phyloP scores from a whole-genome alignment of 2,888 invertebrate genomes.

The Bimastos eiseni region DNA sequence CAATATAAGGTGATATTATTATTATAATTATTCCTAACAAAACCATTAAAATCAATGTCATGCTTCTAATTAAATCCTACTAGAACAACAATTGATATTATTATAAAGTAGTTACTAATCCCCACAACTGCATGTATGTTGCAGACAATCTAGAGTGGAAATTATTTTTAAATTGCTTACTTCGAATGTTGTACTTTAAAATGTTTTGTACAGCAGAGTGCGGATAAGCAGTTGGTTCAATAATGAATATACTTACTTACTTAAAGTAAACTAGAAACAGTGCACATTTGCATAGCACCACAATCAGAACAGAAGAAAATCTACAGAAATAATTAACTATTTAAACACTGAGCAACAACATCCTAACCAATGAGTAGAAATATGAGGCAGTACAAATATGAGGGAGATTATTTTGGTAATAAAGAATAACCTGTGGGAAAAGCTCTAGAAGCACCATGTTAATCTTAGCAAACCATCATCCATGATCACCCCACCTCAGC shows the following conservation, averaged over 20 bases:
- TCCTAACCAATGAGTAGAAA: too few relatives aligned
- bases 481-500: too few relatives aligned
- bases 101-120: too few relatives aligned
- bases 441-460: not conserved
- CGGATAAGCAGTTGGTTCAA: too few relatives aligned
- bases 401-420: not conserved
- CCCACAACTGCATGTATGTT: too few relatives aligned
- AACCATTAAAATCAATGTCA: not conserved
- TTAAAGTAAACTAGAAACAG: not conserved
- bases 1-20: not conserved
- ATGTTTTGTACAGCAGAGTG: too few relatives aligned
- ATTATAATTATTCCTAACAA: not conserved
- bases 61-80: not conserved
- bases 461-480: not conserved
- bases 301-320: not conserved
- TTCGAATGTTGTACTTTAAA: too few relatives aligned
- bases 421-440: not conserved
- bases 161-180: too few relatives aligned
- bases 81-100: not conserved
- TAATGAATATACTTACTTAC: too few relatives aligned
- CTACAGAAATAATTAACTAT: not conserved
- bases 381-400: too few relatives aligned
- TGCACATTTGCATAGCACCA: not conserved
- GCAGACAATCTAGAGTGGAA: too few relatives aligned
- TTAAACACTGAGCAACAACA: not conserved